Percentiles rank a stretch among this genome's conserved stretches.
These are phyloP conservation scores for Diloba caeruleocephala DNA, from an alignment of 2,888 invertebrate species.

Conservation along the genomic window DNA sequence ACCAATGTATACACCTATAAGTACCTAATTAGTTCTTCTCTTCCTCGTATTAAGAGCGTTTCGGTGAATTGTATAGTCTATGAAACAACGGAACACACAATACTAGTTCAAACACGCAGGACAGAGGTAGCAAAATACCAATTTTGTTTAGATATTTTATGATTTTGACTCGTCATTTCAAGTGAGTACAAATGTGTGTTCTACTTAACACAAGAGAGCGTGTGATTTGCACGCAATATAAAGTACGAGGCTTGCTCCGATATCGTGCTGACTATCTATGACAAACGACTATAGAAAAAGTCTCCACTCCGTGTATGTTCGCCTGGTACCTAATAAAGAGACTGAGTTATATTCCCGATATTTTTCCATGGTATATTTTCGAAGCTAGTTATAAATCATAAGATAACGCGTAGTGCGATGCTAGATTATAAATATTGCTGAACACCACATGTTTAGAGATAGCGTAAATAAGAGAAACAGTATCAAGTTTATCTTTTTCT, in stretches of 20 bases:
- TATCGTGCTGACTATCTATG: constrained; percentile 11
- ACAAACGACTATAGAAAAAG: not conserved
- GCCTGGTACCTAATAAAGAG: constrained; percentile 10
- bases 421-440: constrained; percentile 46
- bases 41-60: too few species aligned
- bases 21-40: too few species aligned
- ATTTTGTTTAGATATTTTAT: too few species aligned
- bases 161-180: too few species aligned
- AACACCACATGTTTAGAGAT: constrained; percentile 28
- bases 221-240: constrained; percentile 18
- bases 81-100: too few species aligned
- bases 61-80: too few species aligned
- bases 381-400: constrained; percentile 32
- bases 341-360: not conserved
- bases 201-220: too few species aligned
- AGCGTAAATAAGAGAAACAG: constrained; percentile 23
- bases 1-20: too few species aligned
- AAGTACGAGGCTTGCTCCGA: constrained; percentile 11
- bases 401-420: constrained; percentile 15
- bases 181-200: too few species aligned
- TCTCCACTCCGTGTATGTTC: constrained; percentile 5
- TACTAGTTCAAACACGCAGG: too few species aligned
- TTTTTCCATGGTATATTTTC: constrained; percentile 11
- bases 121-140: too few species aligned
- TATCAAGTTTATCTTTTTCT: not conserved